phyloP scores from a whole-genome alignment of 2,797 vertebrate species.

The Remorina albescens region DNA sequence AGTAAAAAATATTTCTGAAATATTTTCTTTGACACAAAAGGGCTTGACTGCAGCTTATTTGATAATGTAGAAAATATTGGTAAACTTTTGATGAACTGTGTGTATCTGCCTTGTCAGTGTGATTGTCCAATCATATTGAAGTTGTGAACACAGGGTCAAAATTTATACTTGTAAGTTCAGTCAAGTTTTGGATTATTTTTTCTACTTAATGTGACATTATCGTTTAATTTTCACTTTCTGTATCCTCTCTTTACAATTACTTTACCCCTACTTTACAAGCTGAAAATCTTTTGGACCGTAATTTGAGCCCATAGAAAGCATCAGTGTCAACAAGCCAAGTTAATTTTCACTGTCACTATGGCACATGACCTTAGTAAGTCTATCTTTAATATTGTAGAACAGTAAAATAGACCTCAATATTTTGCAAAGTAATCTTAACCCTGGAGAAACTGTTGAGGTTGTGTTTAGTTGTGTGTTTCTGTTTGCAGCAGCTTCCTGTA shows the following conservation, averaged over 20 bases:
- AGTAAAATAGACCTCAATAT: background rate
- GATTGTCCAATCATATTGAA: background rate
- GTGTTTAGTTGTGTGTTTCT: background rate
- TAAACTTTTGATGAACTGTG: background rate
- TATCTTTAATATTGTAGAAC: background rate
- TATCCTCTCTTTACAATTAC: background rate
- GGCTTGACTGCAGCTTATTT: no score
- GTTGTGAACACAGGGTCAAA: background rate
- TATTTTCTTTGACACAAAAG: no score
- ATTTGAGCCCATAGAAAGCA: background rate
- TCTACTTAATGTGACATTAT: no score
- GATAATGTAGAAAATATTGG: background rate
- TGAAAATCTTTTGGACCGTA: background rate
- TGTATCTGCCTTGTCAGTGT: background rate
- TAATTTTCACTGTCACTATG: background rate
- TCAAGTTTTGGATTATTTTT: no score
- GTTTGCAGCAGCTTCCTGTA: background rate
- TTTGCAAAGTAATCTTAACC: background rate
- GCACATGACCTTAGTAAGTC: no score
- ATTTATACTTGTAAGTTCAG: no score
- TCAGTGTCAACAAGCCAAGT: background rate
- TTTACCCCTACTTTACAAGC: background rate
- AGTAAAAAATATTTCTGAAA: no score
- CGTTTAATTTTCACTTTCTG: no score
- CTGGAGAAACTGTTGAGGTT: slow-evolving; percentile 13